Evolutionary conservation across 2,888 invertebrate genomes (phyloP), one percentile per base, ranked within the genome.

Genomic region (Drosophila sordidapex): DNA sequence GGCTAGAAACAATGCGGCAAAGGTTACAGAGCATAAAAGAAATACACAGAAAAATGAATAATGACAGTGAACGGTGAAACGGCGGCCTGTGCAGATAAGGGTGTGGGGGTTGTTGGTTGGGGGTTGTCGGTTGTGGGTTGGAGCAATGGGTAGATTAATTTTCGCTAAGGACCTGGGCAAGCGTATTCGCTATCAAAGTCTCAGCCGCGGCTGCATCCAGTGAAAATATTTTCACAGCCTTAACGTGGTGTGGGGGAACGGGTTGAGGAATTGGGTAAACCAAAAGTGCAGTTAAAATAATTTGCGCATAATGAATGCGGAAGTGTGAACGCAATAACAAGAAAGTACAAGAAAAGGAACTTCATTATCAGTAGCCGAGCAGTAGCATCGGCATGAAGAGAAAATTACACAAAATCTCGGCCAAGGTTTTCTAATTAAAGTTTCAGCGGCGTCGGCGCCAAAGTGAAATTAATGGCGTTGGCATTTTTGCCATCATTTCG

Each of bases 301-400:
- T 86, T 88, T 82, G 87, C 87, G 82, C 85, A 86, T 86, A 86
- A 86, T 86, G 89, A 88, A 86, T 84, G 87, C 87, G 89, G 89
- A 88, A 86, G 86, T 88, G 86, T 88, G 87, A 88, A 86, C 74
- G 79, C 74, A 72, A 87, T 82, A 76, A 76, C 78, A 81, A 70
- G 75, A 73, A 71, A 79, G 69, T 70, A 83, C 83, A 87, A 83
- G 84, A 59, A 77, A 82, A 77, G 60, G 82, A 87, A 85, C 88
- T 85, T 85, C 83, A 85, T 85, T 87, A 85, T 85, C 88, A 75
- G 70, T 65, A 67, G 68, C 49, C 67, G 36, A 74, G 52, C 74
- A 63, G 72, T 8, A 46, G 46, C 46, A 46, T 25, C 58, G 51
- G 73, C 82, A 82, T 82, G 67, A 84, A 79, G 74, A 66, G 82